These are phyloP conservation scores for Neoitamus cyanurus DNA, from an alignment of 2,888 invertebrate genomes.

Conservation along the genomic window DNA sequence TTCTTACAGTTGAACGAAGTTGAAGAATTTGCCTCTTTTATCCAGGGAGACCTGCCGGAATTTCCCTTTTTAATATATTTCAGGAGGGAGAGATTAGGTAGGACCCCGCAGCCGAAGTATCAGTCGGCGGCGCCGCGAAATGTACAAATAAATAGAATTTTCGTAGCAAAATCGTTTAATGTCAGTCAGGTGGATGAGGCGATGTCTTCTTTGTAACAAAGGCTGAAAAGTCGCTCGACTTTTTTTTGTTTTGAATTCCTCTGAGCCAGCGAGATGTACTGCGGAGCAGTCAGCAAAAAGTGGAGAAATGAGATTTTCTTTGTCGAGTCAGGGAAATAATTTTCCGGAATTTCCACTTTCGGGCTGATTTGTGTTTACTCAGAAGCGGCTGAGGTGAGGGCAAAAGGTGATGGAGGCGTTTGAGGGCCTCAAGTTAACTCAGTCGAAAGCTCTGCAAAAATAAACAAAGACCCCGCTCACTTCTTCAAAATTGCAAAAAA, in stretches of 20 bases:
- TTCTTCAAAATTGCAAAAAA: not conserved
- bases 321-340: not conserved
- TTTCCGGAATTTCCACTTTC: slow-evolving; percentile 19
- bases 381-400: not conserved
- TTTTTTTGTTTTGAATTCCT: slow-evolving; percentile 25
- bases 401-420: not conserved
- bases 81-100: slow-evolving; percentile 19
- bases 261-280: not conserved
- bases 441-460: not conserved
- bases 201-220: slow-evolving; percentile 39
- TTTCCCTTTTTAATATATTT: slow-evolving; percentile 41
- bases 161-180: slow-evolving; percentile 37
- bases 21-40: slow-evolving; percentile 30
- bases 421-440: slow-evolving; percentile 4
- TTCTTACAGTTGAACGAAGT: slow-evolving; percentile 33
- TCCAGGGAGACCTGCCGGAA: slow-evolving; percentile 20
- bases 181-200: slow-evolving; percentile 41
- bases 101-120: not conserved
- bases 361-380: slow-evolving; percentile 16
- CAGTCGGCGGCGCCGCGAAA: slow-evolving; percentile 31
- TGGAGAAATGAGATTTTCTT: slow-evolving; percentile 39
- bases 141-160: slow-evolving; percentile 42
- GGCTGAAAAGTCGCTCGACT: slow-evolving; percentile 35
- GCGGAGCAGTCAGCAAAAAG: not conserved
- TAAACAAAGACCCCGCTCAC: not conserved